Evolutionary conservation across 2,888 invertebrate genomes (phyloP).

Genomic region (Sericinus montela): DNA sequence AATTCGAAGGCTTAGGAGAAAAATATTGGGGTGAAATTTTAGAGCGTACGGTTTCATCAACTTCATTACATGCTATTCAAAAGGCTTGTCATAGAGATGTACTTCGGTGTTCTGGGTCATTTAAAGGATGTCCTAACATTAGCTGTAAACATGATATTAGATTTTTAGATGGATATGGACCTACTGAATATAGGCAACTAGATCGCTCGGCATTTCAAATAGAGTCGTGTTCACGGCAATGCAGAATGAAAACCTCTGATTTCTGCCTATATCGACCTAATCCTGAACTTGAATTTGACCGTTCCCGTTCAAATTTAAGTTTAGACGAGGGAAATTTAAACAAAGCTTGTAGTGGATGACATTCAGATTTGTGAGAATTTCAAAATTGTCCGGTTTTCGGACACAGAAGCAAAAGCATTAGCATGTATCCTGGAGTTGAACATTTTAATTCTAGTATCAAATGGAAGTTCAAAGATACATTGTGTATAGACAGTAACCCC

Average conservation of each 20-base stretch:
- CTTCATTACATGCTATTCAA: slow-evolving; percentile 85
- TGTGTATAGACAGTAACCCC: slow-evolving; percentile 55
- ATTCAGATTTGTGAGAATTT: slow-evolving; percentile 77
- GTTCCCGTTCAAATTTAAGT: slow-evolving; percentile 71
- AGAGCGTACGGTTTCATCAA: slow-evolving; percentile 87
- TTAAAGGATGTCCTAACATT: slow-evolving; percentile 64
- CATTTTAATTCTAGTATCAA: slow-evolving; percentile 72
- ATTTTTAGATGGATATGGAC: slow-evolving; percentile 64
- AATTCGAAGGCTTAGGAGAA: slow-evolving; percentile 83
- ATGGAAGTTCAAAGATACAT: slow-evolving; percentile 70
- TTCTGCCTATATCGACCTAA: slow-evolving; percentile 69
- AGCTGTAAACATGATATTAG: slow-evolving; percentile 67
- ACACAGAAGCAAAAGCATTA: slow-evolving; percentile 75
- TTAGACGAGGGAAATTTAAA: slow-evolving; percentile 71
- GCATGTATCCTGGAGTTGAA: slow-evolving; percentile 70
- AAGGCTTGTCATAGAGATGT: slow-evolving; percentile 70
- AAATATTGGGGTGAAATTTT: slow-evolving; percentile 89
- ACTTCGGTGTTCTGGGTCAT: slow-evolving; percentile 61
- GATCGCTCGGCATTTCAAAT: slow-evolving; percentile 72
- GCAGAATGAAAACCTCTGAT: slow-evolving; percentile 69
- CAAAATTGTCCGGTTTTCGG: slow-evolving; percentile 75
- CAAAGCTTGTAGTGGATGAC: slow-evolving; percentile 69
- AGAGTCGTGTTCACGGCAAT: slow-evolving; percentile 70
- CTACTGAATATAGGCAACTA: slow-evolving; percentile 62
- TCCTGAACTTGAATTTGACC: slow-evolving; percentile 60